These are phyloP conservation scores for Channa argus DNA, from an alignment of 2,113 vertebrate genomes.

Conservation along the genomic window DNA sequence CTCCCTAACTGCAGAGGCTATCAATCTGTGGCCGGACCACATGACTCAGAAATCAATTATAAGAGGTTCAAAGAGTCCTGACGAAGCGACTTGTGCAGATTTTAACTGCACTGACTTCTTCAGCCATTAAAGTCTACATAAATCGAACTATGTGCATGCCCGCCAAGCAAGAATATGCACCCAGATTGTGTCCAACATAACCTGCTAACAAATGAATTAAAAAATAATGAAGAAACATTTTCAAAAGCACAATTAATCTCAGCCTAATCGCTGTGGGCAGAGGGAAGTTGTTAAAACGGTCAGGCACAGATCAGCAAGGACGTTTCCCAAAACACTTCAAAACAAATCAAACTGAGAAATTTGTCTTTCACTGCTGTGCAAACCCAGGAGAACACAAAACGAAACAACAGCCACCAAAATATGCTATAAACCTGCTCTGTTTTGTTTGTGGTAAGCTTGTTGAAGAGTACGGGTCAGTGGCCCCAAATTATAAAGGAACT, in stretches of 20 bases:
- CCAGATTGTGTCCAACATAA: not conserved
- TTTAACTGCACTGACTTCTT: constrained; percentile 45
- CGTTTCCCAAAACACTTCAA: no score
- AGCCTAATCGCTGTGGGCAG: not conserved
- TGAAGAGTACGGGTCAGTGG: no score
- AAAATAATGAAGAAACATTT: not conserved
- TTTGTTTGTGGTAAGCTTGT: no score
- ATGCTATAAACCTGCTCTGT: no score
- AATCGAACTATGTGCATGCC: constrained; percentile 28
- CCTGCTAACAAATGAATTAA: no score
- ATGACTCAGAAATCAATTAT: constrained; percentile 67
- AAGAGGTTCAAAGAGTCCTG: constrained; percentile 56
- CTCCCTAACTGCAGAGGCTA: constrained; percentile 61
- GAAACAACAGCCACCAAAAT: no score
- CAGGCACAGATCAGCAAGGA: not conserved
- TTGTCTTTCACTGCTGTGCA: no score
- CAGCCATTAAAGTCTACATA: constrained; percentile 25
- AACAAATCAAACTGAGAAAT: no score
- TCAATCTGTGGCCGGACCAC: constrained; percentile 56
- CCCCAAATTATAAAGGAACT: no score
- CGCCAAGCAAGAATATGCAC: not conserved
- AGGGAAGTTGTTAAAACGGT: not conserved
- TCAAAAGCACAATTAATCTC: not conserved
- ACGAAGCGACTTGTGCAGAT: constrained; percentile 57
- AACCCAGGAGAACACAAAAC: no score